Conservation (phyloP, 2,797 vertebrate species). For the Botia kubotai region DNA sequence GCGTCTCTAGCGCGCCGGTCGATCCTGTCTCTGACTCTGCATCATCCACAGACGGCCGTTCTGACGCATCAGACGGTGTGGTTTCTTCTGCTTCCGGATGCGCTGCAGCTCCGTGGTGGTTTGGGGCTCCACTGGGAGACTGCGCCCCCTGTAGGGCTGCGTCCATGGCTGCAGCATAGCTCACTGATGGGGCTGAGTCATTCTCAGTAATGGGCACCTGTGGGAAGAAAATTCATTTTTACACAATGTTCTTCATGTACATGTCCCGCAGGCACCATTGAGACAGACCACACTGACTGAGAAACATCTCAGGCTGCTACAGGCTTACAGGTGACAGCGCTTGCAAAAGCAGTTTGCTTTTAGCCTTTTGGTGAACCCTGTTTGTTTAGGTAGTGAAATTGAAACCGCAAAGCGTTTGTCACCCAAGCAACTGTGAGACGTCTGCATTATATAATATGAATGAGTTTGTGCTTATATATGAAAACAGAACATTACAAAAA, state of each 20-base stretch:
- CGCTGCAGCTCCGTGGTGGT: constrained; percentile 64
- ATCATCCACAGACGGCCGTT: constrained; percentile 92
- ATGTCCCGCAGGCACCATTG: constrained; percentile 10
- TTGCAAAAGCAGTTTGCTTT: not conserved
- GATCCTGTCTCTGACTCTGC: constrained; percentile 95
- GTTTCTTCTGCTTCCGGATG: constrained; percentile 90
- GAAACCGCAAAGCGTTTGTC: not conserved
- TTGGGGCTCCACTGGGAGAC: constrained; percentile 60
- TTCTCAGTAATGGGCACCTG: constrained; percentile 92
- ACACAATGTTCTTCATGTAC: constrained; percentile 24
- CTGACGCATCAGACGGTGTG: constrained; percentile 89
- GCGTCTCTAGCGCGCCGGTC: constrained; percentile 90
- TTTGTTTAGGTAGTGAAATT: constrained; percentile 13
- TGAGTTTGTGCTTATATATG: not conserved
- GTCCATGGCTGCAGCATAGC: constrained; percentile 93
- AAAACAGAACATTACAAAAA: not conserved
- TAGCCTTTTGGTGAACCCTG: constrained; percentile 5
- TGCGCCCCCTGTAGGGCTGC: constrained; percentile 71
- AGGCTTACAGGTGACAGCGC: not conserved
- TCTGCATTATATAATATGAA: not conserved
- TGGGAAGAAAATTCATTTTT: constrained; percentile 28
- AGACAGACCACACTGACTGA: constrained; percentile 22
- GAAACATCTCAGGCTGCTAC: not conserved
- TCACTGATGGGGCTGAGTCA: constrained; percentile 86
- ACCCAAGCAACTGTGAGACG: not conserved